Evolutionary conservation across 2,888 invertebrate genomes (phyloP).

Genomic region (Lordiphosa andalusiaca): DNA sequence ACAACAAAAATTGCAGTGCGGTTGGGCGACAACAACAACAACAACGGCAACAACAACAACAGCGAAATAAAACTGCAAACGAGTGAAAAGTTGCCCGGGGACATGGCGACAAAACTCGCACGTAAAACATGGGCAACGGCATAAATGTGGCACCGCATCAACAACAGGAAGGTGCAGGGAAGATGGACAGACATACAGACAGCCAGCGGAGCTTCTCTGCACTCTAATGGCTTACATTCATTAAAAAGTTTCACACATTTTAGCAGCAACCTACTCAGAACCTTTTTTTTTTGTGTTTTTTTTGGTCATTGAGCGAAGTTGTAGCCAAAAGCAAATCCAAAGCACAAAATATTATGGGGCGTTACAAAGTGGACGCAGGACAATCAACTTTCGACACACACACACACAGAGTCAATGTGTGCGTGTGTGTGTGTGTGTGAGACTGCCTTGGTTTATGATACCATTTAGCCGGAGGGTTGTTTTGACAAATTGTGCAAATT

Average conservation of each 20-base stretch:
- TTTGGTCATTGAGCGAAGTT: not conserved
- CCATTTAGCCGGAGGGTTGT: conserved; percentile 72
- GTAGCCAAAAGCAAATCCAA: conserved; percentile 15
- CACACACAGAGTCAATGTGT: conserved; percentile 10
- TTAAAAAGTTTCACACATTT: no score
- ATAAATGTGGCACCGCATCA: not conserved
- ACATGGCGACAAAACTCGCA: conserved; percentile 13
- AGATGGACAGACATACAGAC: no score
- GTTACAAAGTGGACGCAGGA: conserved; percentile 33
- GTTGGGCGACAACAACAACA: conserved; percentile 21
- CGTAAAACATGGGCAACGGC: conserved; percentile 8
- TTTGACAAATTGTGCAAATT: conserved; percentile 77
- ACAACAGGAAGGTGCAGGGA: no score
- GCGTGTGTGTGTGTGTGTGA: conserved; percentile 34
- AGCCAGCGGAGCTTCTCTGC: no score
- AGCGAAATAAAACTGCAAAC: conserved; percentile 33
- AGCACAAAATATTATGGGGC: conserved; percentile 12
- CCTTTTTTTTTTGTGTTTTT: no score
- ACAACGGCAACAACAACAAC: conserved; percentile 5
- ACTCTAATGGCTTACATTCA: no score
- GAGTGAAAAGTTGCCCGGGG: conserved; percentile 11
- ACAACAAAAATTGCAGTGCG: conserved; percentile 25
- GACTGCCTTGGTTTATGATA: conserved; percentile 58
- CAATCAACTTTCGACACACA: conserved; percentile 35
- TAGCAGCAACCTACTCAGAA: no score